Conservation (phyloP, 1,140 invertebrate species). For the Yoshiicerus persimilis region DNA sequence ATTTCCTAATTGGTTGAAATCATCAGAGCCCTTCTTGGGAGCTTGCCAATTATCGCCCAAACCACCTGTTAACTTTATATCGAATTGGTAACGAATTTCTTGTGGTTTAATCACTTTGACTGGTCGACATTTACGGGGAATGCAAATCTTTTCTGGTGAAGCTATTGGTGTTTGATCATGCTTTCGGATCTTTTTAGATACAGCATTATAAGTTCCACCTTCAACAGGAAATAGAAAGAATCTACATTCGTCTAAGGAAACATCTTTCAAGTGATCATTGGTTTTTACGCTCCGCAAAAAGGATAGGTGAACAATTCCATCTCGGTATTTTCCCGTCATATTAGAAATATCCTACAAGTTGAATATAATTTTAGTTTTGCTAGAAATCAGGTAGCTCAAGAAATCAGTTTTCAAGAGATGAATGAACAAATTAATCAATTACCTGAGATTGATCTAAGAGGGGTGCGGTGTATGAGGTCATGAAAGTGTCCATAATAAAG, state of each 20-base stretch:
- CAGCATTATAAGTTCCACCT: constrained; percentile 78
- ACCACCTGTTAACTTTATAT: constrained; percentile 56
- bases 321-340: constrained; percentile 66
- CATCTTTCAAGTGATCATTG: constrained; percentile 65
- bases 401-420: too few species aligned
- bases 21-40: constrained; percentile 66
- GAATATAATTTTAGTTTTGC: too few species aligned
- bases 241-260: constrained; percentile 65
- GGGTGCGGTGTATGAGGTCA: constrained; percentile 61
- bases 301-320: constrained; percentile 75
- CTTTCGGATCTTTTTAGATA: constrained; percentile 82
- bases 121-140: constrained; percentile 54
- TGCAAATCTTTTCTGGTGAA: constrained; percentile 77
- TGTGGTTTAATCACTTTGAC: constrained; percentile 12
- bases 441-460: constrained; percentile 65
- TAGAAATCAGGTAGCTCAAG: too few species aligned
- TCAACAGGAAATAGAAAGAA: constrained; percentile 86
- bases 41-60: constrained; percentile 73
- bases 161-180: constrained; percentile 76
- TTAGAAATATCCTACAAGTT: constrained; percentile 68
- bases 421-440: background rate
- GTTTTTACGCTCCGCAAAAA: constrained; percentile 78
- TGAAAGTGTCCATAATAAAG: constrained; percentile 87
- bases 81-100: constrained; percentile 52
- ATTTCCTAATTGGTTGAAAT: constrained; percentile 72